Percentiles rank a stretch among this genome's conserved stretches.
These are phyloP conservation scores for Drusus annulatus DNA, from an alignment of 1,140 invertebrate species.

Conservation along the genomic window DNA sequence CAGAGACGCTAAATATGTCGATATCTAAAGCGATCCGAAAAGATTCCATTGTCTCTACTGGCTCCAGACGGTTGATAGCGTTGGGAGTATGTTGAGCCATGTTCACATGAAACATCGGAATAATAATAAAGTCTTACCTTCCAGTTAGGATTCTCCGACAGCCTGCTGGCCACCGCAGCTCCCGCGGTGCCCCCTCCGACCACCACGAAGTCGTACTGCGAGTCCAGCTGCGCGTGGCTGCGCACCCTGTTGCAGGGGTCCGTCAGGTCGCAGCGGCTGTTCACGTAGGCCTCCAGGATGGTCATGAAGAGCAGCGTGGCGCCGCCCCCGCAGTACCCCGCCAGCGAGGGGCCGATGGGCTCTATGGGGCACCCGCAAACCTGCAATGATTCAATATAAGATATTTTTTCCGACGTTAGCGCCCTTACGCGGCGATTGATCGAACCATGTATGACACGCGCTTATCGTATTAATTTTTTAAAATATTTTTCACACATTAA, in stretches of 20 bases:
- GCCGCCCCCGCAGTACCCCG: slow-evolving; percentile 81
- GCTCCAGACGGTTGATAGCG: no score
- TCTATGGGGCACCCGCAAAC: slow-evolving; percentile 78
- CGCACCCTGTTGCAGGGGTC: slow-evolving; percentile 58
- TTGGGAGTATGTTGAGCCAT: no score
- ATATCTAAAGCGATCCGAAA: no score
- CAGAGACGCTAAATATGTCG: no score
- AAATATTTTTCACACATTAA: no score
- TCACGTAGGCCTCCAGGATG: slow-evolving; percentile 84
- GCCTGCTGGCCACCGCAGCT: slow-evolving; percentile 81
- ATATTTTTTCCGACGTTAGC: no score
- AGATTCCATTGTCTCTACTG: no score
- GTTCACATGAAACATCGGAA: no score
- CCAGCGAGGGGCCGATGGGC: slow-evolving; percentile 78
- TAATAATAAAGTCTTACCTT: slow-evolving; percentile 65
- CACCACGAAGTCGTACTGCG: slow-evolving; percentile 84
- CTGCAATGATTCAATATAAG: slow-evolving; percentile 52
- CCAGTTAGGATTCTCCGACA: slow-evolving; percentile 75
- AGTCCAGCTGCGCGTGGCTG: no score
- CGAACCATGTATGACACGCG: no score
- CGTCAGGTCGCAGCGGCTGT: slow-evolving; percentile 83
- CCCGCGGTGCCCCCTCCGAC: slow-evolving; percentile 90
- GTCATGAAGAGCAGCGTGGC: slow-evolving; percentile 86
- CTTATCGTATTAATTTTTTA: no score
- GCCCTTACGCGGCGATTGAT: no score